Conservation (phyloP, 2,797 vertebrate genomes). For the Sphenodon punctatus region DNA sequence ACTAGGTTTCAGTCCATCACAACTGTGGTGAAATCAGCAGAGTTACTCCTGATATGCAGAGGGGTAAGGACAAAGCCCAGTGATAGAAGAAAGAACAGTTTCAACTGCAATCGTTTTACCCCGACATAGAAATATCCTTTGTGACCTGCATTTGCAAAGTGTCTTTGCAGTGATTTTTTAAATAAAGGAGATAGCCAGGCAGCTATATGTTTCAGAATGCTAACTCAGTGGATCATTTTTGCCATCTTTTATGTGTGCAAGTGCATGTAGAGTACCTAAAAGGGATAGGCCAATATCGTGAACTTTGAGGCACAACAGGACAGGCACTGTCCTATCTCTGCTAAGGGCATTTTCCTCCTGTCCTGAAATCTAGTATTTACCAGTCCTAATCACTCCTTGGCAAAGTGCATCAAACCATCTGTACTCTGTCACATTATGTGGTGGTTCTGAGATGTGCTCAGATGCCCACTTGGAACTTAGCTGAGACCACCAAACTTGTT, state of each 20-base stretch:
- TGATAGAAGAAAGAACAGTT: background rate
- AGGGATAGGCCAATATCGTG: background rate
- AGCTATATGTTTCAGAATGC: conserved; percentile 9
- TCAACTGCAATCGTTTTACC: background rate
- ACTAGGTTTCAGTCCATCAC: background rate
- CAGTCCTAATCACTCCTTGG: background rate
- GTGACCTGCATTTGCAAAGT: background rate
- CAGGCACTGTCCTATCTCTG: background rate
- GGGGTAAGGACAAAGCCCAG: too few species aligned
- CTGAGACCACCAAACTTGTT: background rate
- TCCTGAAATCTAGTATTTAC: conserved; percentile 8
- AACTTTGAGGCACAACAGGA: background rate
- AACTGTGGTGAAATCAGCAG: background rate
- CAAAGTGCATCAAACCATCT: background rate
- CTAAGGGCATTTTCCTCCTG: background rate
- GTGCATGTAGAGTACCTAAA: conserved; percentile 15
- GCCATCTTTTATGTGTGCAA: too few species aligned
- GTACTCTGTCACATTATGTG: background rate
- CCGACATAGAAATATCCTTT: too few species aligned
- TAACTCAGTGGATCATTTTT: conserved; percentile 9
- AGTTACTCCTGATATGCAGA: background rate
- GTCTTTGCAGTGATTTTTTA: background rate
- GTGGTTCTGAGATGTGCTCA: background rate
- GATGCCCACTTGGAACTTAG: background rate
- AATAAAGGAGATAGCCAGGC: background rate